Evolutionary conservation across 2,113 vertebrate genomes (phyloP).

Genomic region (Phyllopteryx taeniolatus): DNA sequence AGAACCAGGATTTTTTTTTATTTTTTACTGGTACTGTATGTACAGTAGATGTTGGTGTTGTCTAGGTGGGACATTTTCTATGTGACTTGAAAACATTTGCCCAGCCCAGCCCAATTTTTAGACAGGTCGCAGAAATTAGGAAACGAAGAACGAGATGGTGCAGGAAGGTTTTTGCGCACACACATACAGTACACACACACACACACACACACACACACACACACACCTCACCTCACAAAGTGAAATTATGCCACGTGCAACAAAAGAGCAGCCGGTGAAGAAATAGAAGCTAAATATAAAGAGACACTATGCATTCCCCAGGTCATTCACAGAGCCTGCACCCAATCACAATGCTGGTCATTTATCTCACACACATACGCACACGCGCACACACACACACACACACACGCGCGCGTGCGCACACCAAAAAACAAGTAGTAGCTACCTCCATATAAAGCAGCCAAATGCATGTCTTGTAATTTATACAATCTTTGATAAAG

Average conservation of each 20-base stretch:
- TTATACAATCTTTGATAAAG: slow-evolving; percentile 47
- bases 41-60: no score
- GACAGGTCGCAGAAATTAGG: slow-evolving; percentile 56
- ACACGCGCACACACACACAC: slow-evolving; percentile 27
- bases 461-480: slow-evolving; percentile 54
- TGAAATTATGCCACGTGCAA: slow-evolving; percentile 54
- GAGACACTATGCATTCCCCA: slow-evolving; percentile 60
- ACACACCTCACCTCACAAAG: slow-evolving; percentile 7
- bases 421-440: slow-evolving; percentile 22
- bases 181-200: background rate
- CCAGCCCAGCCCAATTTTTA: no score
- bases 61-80: no score
- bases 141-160: slow-evolving; percentile 53
- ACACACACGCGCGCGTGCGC: slow-evolving; percentile 6
- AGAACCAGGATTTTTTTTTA: no score
- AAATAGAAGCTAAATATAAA: slow-evolving; percentile 66
- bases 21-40: no score
- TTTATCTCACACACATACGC: slow-evolving; percentile 45
- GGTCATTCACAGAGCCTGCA: slow-evolving; percentile 51
- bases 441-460: slow-evolving; percentile 20
- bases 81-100: no score
- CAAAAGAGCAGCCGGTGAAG: slow-evolving; percentile 54
- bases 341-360: slow-evolving; percentile 48
- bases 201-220: background rate
- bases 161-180: slow-evolving; percentile 42